These are phyloP conservation scores for Chascanopsetta lugubris DNA, from an alignment of 2,113 vertebrate species.

Conservation along the genomic window DNA sequence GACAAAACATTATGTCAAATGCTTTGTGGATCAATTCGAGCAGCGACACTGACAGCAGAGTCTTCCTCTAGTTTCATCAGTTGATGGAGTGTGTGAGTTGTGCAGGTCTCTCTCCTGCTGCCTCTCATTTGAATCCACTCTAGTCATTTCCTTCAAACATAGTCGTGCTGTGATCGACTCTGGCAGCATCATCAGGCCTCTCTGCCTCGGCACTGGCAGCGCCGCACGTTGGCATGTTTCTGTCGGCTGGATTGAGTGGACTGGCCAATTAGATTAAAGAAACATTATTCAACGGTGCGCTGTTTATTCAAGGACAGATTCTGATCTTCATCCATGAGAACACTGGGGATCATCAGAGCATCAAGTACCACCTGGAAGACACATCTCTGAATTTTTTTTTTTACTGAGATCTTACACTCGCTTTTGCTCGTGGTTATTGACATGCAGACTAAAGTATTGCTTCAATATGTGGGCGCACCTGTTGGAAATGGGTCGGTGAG, in stretches of 20 bases:
- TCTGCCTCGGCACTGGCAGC: background rate
- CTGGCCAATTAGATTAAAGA: conserved; percentile 2
- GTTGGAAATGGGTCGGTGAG: background rate
- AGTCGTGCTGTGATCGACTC: background rate
- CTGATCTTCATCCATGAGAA: conserved; percentile 13
- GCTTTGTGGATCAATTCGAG: no score
- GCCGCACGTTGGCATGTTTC: background rate
- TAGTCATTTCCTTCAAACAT: background rate
- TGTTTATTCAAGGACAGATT: conserved; percentile 2
- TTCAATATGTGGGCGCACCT: conserved; percentile 4
- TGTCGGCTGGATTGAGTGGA: background rate
- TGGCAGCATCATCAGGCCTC: background rate
- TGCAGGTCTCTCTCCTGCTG: background rate
- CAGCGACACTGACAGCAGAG: background rate
- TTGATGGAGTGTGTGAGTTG: no score
- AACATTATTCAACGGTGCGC: conserved; percentile 9
- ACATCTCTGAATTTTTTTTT: no score
- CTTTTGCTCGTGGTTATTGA: conserved; percentile 3
- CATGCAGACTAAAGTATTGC: conserved; percentile 11
- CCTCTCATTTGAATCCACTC: background rate
- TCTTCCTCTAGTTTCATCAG: no score
- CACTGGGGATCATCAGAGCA: background rate
- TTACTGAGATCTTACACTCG: background rate
- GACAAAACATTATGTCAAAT: no score
- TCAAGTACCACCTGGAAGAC: conserved; percentile 15